Conservation (phyloP, 2,113 vertebrate species). For the Dascyllus trimaculatus region DNA sequence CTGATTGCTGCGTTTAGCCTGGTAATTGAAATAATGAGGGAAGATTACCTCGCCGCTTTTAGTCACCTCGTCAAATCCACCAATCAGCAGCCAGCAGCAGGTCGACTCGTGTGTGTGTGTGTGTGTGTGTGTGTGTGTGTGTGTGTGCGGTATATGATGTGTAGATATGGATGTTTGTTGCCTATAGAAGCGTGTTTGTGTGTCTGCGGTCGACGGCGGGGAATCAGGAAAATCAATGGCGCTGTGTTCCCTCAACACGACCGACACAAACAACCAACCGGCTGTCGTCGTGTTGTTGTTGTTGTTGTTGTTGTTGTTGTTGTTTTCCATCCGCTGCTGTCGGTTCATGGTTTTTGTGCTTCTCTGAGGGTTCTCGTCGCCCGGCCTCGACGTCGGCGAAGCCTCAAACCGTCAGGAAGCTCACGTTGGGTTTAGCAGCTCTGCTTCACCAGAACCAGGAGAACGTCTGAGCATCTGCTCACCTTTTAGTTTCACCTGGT, state of each 20-base stretch:
- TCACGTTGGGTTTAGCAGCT: no score
- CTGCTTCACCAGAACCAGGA: no score
- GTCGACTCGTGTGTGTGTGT: slow-evolving; percentile 62
- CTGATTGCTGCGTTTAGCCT: slow-evolving; percentile 99
- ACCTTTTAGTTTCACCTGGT: no score
- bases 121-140: slow-evolving; percentile 36
- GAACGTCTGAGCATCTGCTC: no score
- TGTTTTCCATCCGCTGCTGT: no score
- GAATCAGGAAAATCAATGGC: slow-evolving; percentile 64
- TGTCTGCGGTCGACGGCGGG: slow-evolving; percentile 47
- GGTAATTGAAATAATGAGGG: slow-evolving; percentile 99
- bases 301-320: slow-evolving; percentile 9
- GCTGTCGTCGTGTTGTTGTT: neutral
- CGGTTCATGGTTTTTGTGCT: no score
- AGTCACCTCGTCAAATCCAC: slow-evolving; percentile 99
- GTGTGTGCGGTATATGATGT: slow-evolving; percentile 52
- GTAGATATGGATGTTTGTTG: slow-evolving; percentile 70
- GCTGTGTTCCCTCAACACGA: slow-evolving; percentile 62
- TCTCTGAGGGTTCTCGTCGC: no score
- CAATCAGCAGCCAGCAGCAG: slow-evolving; percentile 98
- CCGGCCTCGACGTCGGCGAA: no score
- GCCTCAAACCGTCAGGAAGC: no score
- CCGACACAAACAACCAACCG: slow-evolving; percentile 61
- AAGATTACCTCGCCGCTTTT: slow-evolving; percentile 99
- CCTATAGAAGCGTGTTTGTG: slow-evolving; percentile 55